Base-by-base conservation (phyloP, 2,888 invertebrate species). In the Plebejus argus region DNA sequence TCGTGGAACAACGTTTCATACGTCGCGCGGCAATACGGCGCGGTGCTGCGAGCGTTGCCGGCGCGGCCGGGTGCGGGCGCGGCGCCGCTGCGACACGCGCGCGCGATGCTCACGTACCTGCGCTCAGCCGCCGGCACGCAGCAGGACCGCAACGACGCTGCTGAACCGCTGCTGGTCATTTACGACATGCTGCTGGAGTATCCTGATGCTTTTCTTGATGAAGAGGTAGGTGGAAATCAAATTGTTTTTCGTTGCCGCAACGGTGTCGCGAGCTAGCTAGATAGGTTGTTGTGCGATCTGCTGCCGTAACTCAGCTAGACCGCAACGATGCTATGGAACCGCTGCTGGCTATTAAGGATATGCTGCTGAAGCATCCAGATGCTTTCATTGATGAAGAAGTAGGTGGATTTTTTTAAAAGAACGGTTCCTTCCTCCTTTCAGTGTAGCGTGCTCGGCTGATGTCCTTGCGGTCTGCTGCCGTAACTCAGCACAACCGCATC, bases 181-280 rank as follows among this genome's bases (percentile, higher is more conserved):
- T 93, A 87, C 76, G 91, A 93, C 53, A 88, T 86, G 10, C 82
- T 94, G 61, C 81, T 94, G 71, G 90, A 88, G 79, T 89, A 93
- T 82, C 95, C 95, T 53, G 94, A 96, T 83, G 96, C 97, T 15
- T 95, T 97, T 82, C 95, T 97, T 79, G 96, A 96, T 90, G 96
- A 96, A 89, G 95, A 96, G 95, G 97, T 97, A 1, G 10, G 28
- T 61, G 23, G 61, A 28, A 3, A 33, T 66, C 15, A 20, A 2
- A 1, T 18, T 58, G 0, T 58, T 6, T 56, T 18, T 35, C 10
- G 39, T 39, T 8, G 10, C 7, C n/a, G 7, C 12, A 15, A 15
- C 18, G 3, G 3, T 15, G 49, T 53, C 15, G 1, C 49, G 15
- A 53, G 49, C 3, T 53, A 53, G 7, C 39, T 28, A n/a, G 39